phyloP scores from a whole-genome alignment of 2,113 vertebrate species.

The Dromiciops gliroides region DNA sequence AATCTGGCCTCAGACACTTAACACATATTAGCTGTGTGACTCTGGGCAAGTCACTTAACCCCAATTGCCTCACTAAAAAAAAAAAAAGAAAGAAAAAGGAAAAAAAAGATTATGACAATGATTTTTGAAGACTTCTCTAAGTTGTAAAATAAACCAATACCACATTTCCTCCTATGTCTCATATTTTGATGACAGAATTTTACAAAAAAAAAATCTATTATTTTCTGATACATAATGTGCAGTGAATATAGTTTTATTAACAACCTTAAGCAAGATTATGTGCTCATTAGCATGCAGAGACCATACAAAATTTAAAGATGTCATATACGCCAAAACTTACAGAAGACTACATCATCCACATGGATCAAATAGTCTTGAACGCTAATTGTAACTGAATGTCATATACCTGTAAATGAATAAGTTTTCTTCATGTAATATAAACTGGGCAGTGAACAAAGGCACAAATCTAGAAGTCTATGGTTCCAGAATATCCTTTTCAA shows the following conservation, averaged over 20 bases:
- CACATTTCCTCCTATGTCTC: background rate
- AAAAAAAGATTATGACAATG: background rate
- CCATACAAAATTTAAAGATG: background rate
- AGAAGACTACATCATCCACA: background rate
- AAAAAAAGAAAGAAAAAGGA: too few species aligned
- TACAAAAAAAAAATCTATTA: background rate
- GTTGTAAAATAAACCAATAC: background rate
- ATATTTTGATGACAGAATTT: background rate
- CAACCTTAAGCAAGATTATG: background rate
- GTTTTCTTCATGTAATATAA: background rate
- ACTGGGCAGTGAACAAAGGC: background rate
- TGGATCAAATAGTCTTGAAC: background rate
- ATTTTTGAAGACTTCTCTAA: background rate
- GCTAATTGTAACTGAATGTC: background rate
- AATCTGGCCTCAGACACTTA: too few species aligned
- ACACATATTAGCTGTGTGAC: too few species aligned
- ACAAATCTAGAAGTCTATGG: background rate
- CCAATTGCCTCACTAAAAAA: too few species aligned
- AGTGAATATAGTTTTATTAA: background rate
- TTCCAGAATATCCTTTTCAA: background rate
- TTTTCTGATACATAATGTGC: background rate
- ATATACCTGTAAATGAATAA: background rate
- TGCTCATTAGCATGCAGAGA: background rate
- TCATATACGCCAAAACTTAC: background rate
- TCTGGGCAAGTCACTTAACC: too few species aligned